Base-by-base conservation (phyloP, 37 sponge, comb jelly and placozoan species). In the Geodia barretti region DNA sequence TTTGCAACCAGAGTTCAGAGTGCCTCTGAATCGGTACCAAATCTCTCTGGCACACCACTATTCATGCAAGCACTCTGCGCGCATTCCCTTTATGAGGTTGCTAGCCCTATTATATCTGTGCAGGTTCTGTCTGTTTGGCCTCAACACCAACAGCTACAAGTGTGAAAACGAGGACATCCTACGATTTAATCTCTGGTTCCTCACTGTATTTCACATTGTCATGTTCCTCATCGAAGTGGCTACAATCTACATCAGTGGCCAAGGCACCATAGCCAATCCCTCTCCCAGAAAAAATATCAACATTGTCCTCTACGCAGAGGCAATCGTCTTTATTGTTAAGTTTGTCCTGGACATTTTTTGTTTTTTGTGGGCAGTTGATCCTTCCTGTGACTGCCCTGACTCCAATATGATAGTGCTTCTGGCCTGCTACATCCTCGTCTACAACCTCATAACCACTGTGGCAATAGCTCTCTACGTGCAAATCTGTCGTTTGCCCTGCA, bases 261-360 rank as follows among this genome's bases (percentile, higher is more conserved):
- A 72, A 64, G 92, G 92, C 28, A 87, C 92, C 40, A 92, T 92
- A 26, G 77, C 77, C 28, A 79, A 92, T 42, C 73, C 92, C 32
- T n/a, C 39, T 60, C 92, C 92, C 30, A 80, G 92, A 19, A 70
- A 36, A 39, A 34, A 35, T 41, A 47, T 92, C 21, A 34, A 64
- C n/a, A 70, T 64, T 21, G 24, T 74, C 2, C 72, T 92, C 23
- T 92, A 92, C 61, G 62, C 84, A 17, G 76, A 83, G 31, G 40
- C 72, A 1, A 34, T 23, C 17, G 32, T 78, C 25, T 80, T 87
- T 47, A 43, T 80, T 9, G 2, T 87, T 25, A 87, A 81, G 54
- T 68, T 87, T 70, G 54, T 68, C 20, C 87, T 88, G 92, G 88
- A 84, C 32, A 64, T 87, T 34, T 75, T 92, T 64, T 88, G 92